These are phyloP conservation scores for Bubo scandiacus DNA, from an alignment of 2,113 vertebrate species.

Conservation along the genomic window DNA sequence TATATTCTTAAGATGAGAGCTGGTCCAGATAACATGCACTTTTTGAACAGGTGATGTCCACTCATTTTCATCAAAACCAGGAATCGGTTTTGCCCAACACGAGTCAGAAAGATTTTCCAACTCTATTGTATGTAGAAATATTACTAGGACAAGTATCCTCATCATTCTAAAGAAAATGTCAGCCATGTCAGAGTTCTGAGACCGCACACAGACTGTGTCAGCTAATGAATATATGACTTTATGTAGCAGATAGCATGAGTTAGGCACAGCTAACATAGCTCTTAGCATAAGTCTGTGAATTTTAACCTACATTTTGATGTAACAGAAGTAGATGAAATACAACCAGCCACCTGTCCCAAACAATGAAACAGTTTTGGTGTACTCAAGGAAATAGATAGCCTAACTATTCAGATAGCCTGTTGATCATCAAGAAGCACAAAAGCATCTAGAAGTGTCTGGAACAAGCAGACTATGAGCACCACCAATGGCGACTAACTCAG, in stretches of 20 bases:
- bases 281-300: neutral
- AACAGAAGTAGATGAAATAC: neutral
- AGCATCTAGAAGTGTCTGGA: neutral
- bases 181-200: neutral
- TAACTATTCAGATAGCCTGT: neutral
- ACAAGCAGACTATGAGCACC: neutral
- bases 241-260: neutral
- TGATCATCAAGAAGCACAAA: neutral
- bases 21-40: neutral
- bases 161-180: neutral
- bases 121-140: neutral
- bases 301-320: neutral
- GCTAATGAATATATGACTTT: neutral
- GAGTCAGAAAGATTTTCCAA: neutral
- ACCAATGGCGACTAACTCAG: neutral
- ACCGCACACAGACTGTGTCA: neutral
- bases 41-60: neutral
- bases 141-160: neutral
- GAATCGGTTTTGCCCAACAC: accelerated
- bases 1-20: neutral
- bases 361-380: neutral
- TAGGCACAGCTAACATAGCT: neutral
- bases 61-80: neutral
- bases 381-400: neutral
- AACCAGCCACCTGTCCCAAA: neutral